Percentiles rank a stretch among this genome's conserved stretches.
Conservation (phyloP, 37 sponge, comb jelly and placozoan species). For the Axinella damicornis region DNA sequence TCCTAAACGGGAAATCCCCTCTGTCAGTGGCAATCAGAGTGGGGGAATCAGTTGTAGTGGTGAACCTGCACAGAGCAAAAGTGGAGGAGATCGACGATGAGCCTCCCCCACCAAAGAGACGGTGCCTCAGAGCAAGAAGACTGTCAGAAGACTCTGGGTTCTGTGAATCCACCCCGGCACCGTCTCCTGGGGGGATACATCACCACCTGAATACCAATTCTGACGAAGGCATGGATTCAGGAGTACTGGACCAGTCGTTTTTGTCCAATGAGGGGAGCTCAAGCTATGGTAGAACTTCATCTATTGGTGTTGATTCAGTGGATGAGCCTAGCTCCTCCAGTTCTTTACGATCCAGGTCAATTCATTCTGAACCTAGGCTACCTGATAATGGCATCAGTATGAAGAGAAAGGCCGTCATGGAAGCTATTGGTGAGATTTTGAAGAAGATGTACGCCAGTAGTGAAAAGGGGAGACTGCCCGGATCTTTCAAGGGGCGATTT, state of each 20-base stretch:
- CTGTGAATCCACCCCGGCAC: not conserved
- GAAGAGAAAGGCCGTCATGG: constrained; percentile 80
- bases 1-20: constrained; percentile 70
- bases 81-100: constrained; percentile 71
- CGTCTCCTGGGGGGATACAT: not conserved
- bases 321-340: constrained; percentile 8
- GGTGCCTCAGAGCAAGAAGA: constrained; percentile 23
- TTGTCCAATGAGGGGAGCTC: not conserved
- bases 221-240: too few relatives aligned
- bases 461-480: constrained; percentile 66
- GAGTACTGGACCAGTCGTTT: not conserved
- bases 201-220: too few relatives aligned
- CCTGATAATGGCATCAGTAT: constrained; percentile 68
- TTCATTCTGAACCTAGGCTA: constrained; percentile 41
- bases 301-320: not conserved
- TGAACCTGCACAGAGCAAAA: constrained; percentile 73
- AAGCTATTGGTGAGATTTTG: constrained; percentile 73
- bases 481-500: constrained; percentile 73
- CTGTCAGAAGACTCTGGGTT: not conserved
- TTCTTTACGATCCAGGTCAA: constrained; percentile 17
- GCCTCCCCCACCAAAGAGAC: constrained; percentile 50
- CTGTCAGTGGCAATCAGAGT: constrained; percentile 73
- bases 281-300: not conserved
- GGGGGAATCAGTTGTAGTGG: constrained; percentile 75
- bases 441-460: constrained; percentile 77